Evolutionary conservation across 2,113 vertebrate genomes (phyloP).

Genomic region (Pelvicachromis taeniatus): DNA sequence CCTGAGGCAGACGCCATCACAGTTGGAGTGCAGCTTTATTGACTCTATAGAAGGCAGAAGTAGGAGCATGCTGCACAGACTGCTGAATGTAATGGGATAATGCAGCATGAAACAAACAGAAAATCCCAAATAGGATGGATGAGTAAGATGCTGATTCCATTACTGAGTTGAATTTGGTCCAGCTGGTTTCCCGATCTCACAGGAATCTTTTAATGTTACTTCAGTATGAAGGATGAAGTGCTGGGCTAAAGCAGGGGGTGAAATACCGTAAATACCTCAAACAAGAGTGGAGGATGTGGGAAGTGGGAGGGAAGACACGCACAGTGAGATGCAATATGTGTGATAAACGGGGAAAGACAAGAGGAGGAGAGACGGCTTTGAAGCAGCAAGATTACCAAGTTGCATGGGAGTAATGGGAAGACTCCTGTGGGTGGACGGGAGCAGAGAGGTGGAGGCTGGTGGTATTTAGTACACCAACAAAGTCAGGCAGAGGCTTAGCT

Average conservation of each 20-base stretch:
- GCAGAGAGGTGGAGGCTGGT: constrained; percentile 26
- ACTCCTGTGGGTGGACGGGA: constrained; percentile 42
- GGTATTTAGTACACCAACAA: constrained; percentile 31
- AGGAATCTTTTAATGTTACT: neutral
- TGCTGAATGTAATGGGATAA: constrained; percentile 26
- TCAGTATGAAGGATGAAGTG: neutral
- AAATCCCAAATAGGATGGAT: constrained; percentile 24
- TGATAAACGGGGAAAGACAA: neutral
- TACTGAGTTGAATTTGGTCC: constrained; percentile 36
- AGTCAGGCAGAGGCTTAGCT: constrained; percentile 32
- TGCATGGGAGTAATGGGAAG: constrained; percentile 26
- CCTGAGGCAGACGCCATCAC: neutral
- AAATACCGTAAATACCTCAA: neutral
- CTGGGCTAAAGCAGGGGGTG: neutral
- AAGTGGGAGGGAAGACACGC: neutral
- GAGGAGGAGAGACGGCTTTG: constrained; percentile 3
- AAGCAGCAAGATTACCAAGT: constrained; percentile 19
- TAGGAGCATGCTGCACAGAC: neutral
- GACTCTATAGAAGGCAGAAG: constrained; percentile 12
- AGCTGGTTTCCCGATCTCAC: constrained; percentile 1
- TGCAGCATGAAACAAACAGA: constrained; percentile 6
- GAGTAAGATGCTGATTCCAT: constrained; percentile 44
- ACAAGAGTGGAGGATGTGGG: neutral
- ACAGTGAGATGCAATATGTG: neutral
- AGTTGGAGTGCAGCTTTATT: constrained; percentile 19